A percentile compares a stretch with the other conserved stretches of the same genome.
Evolutionary conservation across 2,888 invertebrate species (phyloP).

Genomic region (Thereva unica): DNA sequence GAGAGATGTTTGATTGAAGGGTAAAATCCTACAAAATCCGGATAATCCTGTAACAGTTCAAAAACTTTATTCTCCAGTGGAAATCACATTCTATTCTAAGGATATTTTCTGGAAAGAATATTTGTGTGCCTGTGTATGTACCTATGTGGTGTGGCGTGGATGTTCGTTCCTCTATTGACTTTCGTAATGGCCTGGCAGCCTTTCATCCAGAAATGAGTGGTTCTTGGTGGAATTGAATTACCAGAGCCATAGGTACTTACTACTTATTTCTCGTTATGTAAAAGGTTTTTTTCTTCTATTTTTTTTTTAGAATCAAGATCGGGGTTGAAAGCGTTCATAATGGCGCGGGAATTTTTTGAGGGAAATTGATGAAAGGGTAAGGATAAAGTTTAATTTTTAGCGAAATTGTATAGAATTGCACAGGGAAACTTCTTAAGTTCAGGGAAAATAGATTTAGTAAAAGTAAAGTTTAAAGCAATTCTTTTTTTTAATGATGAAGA

Average conservation of each 20-base stretch:
- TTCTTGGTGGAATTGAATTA: neutral
- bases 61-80: conserved; percentile 30
- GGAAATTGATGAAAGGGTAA: no score
- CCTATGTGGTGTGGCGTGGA: conserved; percentile 11
- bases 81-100: neutral
- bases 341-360: no score
- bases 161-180: conserved; percentile 16
- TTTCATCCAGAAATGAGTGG: conserved; percentile 7
- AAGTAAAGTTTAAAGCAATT: no score
- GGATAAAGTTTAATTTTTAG: no score
- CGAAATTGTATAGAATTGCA: no score
- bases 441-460: no score
- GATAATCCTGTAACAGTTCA: conserved; percentile 38
- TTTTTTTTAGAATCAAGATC: no score
- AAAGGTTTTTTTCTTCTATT: no score
- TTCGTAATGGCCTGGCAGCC: conserved; percentile 22
- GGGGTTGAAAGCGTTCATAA: no score
- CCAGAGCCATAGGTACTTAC: neutral
- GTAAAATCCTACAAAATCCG: conserved; percentile 37
- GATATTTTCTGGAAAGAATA: neutral
- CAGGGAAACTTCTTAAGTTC: no score
- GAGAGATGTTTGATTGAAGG: conserved; percentile 36
- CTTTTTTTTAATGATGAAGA: no score
- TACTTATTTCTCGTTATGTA: no score
- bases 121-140: conserved; percentile 12